phyloP scores from a whole-genome alignment of 1,140 invertebrate genomes.

The Bombus ignitus region DNA sequence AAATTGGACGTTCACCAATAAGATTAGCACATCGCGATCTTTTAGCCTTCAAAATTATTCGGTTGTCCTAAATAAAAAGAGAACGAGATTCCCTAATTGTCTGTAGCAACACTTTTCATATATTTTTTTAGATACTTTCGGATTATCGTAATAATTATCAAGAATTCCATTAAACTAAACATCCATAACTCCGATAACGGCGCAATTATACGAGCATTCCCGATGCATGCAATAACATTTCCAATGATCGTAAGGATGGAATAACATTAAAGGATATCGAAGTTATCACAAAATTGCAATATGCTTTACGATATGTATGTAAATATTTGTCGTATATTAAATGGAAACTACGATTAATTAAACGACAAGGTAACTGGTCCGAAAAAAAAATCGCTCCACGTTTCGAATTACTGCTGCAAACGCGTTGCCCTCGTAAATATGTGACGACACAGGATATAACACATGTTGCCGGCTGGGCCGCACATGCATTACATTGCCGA shows the following conservation, averaged over 20 bases:
- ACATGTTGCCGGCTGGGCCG: conserved; percentile 44
- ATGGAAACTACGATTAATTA: conserved; percentile 53
- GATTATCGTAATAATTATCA: background rate
- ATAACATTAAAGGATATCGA: background rate
- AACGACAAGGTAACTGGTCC: conserved; percentile 42
- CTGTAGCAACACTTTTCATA: background rate
- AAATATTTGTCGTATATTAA: conserved; percentile 48
- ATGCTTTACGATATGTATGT: conserved; percentile 26
- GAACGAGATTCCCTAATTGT: background rate
- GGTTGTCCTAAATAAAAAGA: background rate
- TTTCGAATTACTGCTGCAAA: conserved; percentile 53
- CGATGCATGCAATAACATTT: background rate
- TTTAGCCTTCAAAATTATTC: background rate
- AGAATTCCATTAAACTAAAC: background rate
- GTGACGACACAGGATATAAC: conserved; percentile 61
- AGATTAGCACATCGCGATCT: background rate
- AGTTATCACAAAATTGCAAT: conserved; percentile 1
- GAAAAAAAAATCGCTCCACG: conserved; percentile 2
- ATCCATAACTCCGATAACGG: background rate
- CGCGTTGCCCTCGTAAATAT: conserved; percentile 62
- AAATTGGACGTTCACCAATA: background rate
- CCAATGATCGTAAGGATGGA: background rate
- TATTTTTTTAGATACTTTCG: background rate
- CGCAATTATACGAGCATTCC: background rate
- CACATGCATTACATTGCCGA: conserved; percentile 66